Evolutionary conservation across 2,797 vertebrate genomes (phyloP).

Genomic region (Clarias laeviceps): DNA sequence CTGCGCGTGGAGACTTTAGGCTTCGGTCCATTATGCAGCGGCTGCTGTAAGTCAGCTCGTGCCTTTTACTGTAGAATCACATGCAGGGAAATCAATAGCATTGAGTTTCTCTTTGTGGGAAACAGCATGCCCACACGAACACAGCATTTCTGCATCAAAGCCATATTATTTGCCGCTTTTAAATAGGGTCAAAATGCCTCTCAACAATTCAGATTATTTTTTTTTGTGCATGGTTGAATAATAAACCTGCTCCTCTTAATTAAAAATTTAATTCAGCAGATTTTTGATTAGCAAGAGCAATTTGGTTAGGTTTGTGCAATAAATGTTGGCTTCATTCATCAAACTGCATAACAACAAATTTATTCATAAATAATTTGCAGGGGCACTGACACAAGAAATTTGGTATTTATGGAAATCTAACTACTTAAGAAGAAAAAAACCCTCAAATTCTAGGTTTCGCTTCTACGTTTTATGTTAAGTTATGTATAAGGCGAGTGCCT

Average conservation of each 20-base stretch:
- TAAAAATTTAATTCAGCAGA: neutral
- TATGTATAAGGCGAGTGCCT: too few relatives aligned
- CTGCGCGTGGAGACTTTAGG: neutral
- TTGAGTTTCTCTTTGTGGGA: slow-evolving; percentile 19
- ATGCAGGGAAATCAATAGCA: slow-evolving; percentile 30
- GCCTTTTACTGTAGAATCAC: slow-evolving; percentile 28
- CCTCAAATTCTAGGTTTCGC: neutral
- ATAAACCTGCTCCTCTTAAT: neutral
- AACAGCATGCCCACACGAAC: slow-evolving; percentile 13
- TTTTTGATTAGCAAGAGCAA: neutral
- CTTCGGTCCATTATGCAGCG: slow-evolving; percentile 1
- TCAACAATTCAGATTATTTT: neutral
- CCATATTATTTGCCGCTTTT: neutral
- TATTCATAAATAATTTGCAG: neutral
- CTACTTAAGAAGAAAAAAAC: neutral
- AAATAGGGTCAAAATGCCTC: neutral
- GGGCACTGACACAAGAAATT: neutral
- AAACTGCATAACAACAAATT: neutral
- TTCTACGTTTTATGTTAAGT: too few relatives aligned
- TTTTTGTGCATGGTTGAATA: neutral
- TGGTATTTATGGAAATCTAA: neutral
- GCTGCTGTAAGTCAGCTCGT: neutral
- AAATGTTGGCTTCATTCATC: neutral
- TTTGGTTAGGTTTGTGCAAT: neutral
- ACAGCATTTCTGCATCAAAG: neutral